Evolutionary conservation across 2,113 vertebrate genomes (phyloP).

Genomic region (Rhinoptilus africanus): DNA sequence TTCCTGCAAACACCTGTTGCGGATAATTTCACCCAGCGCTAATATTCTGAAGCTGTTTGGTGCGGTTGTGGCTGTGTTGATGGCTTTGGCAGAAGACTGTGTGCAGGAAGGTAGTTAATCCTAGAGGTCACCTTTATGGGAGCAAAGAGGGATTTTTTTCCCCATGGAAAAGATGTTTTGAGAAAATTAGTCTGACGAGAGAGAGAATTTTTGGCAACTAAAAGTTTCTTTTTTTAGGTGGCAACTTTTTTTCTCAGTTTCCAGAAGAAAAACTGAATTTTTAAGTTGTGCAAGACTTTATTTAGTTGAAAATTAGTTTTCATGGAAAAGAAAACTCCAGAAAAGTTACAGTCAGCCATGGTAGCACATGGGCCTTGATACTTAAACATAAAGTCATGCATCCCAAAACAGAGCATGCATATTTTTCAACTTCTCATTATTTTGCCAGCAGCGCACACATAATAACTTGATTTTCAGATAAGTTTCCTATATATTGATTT

Average conservation of each 20-base stretch:
- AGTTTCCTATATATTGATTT: not conserved
- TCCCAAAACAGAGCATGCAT: fast-evolving
- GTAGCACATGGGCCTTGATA: not conserved
- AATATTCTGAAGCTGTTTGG: too few species aligned
- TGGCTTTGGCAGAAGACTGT: not conserved
- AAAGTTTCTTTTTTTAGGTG: not conserved
- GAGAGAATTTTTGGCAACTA: not conserved
- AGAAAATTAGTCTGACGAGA: not conserved
- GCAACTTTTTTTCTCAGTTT: not conserved
- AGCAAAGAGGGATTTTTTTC: not conserved
- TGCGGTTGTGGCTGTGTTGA: too few species aligned
- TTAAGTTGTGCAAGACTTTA: not conserved
- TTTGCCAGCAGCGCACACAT: not conserved
- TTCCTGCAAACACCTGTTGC: not conserved
- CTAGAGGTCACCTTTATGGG: not conserved
- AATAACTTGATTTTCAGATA: not conserved
- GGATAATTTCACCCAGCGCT: not conserved
- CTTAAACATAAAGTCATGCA: not conserved
- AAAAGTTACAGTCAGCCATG: not conserved
- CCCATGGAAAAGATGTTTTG: not conserved
- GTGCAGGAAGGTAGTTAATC: not conserved
- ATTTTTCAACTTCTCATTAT: not conserved
- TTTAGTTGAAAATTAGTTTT: not conserved
- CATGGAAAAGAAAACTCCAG: not conserved
- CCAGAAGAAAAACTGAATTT: not conserved